phyloP scores from a whole-genome alignment of 2,797 vertebrate genomes.

The Xenentodon cancila region DNA sequence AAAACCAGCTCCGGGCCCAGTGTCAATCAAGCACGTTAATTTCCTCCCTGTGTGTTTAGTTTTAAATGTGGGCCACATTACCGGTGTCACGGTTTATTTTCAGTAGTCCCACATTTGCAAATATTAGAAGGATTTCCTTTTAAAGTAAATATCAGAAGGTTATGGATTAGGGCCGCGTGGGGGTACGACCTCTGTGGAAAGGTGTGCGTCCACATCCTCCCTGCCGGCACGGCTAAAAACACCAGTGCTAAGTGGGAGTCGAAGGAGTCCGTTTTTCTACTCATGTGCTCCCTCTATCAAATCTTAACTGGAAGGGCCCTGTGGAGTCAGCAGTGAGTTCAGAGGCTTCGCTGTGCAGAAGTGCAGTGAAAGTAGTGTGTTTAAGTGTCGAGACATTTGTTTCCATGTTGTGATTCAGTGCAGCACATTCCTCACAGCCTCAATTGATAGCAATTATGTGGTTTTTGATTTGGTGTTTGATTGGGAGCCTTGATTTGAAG shows the following conservation, averaged over 20 bases:
- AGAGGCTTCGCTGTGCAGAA: conserved; percentile 14
- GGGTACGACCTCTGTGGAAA: conserved; percentile 49
- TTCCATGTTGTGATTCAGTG: conserved; percentile 73
- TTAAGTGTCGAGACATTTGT: conserved; percentile 50
- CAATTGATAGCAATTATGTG: conserved; percentile 80
- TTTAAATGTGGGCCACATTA: conserved; percentile 59
- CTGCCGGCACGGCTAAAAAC: conserved; percentile 31
- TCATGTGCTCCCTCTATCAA: conserved; percentile 19
- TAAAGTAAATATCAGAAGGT: conserved; percentile 70
- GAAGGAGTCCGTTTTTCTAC: too few species aligned
- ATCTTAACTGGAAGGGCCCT: conserved; percentile 42
- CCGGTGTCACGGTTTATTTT: conserved; percentile 73
- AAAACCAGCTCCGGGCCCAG: conserved; percentile 42
- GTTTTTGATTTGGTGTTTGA: conserved; percentile 74
- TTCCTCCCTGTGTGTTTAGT: conserved; percentile 69
- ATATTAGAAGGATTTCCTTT: conserved; percentile 65
- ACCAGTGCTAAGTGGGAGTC: conserved; percentile 33
- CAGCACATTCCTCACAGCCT: conserved; percentile 61
- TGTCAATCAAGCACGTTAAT: conserved; percentile 75
- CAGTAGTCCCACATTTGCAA: conserved; percentile 62
- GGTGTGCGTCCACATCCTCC: conserved; percentile 14
- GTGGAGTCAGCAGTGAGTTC: conserved; percentile 19
- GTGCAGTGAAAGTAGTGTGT: conserved; percentile 12
- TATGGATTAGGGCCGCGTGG: conserved; percentile 57
- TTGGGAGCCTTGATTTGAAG: conserved; percentile 58